Evolutionary conservation across 2,113 vertebrate species (phyloP), one percentile per base, ranked within the genome.

Genomic region (Aix galericulata): DNA sequence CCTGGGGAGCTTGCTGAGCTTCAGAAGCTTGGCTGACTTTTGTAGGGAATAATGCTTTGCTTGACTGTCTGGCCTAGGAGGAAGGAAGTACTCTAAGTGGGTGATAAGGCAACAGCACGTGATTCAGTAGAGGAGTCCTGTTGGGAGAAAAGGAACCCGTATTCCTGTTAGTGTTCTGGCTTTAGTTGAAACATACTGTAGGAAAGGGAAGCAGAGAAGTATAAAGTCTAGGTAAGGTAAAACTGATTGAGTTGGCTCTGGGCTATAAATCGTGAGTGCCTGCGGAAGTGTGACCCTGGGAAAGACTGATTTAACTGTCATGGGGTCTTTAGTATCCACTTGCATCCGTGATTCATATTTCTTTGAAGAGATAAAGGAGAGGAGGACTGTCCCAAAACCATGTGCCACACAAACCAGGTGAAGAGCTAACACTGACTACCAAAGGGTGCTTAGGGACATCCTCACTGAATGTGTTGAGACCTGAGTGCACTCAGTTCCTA

Each of bases 31-130:
- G 53, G 11, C 44, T 83, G 59, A 53, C 48, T 91, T 80, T 40
- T 92, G 36, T 38, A 66, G 86, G 75, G 82, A 59, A 85, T 48
- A 52, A 48, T 69, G 16, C 50, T 87, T 78, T 84, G 31, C 82
- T 71, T 72, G 48, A 46, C 42, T 72, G 44, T 32, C 73, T 40
- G 53, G 31, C 55, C 7, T 48, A n/a, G 76, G 42, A 66, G 36
- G 29, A 92, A 94, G 44, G 40, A 80, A 69, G 60, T 83, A 8
- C 27, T n/a, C 69, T 8, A 4, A 11, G 7, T 38, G 27, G 32
- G 11, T 44, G 44, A 66, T 8, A 55, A 34, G 58, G 32, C 42
- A 79, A 72, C 9, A 17, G 9, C 48, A 52, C 34, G 25, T 46
- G 63, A 29, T 64, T 79, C 58, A 76, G 26, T 34, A 34, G 72